Percentiles rank a stretch among this genome's conserved stretches.
phyloP scores from a whole-genome alignment of 2,888 invertebrate species.

The Arge pagana region DNA sequence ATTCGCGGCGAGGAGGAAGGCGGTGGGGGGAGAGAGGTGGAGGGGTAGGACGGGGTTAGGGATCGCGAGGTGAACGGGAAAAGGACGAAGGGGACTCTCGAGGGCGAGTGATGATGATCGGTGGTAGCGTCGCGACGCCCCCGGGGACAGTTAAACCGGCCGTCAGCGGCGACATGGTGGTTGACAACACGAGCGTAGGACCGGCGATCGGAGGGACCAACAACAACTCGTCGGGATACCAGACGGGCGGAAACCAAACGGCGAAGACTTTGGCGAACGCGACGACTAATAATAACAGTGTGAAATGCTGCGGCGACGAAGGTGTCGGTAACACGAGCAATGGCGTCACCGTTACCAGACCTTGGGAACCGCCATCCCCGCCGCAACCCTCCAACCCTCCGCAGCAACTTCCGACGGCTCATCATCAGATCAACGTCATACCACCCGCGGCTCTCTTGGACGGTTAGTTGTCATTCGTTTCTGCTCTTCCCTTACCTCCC shows the following conservation, averaged over 20 bases:
- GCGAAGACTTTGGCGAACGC: not conserved
- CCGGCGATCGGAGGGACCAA: slow-evolving; percentile 30
- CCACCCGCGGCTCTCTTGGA: slow-evolving; percentile 47
- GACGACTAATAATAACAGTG: slow-evolving; percentile 6
- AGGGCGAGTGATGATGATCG: slow-evolving; percentile 54
- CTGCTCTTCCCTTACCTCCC: slow-evolving; percentile 7
- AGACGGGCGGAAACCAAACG: not conserved
- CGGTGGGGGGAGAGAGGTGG: slow-evolving; percentile 9
- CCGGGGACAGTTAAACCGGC: slow-evolving; percentile 51
- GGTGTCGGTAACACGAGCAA: slow-evolving; percentile 5
- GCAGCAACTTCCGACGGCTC: slow-evolving; percentile 35
- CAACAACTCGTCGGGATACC: slow-evolving; percentile 1
- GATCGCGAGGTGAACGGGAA: slow-evolving; percentile 1
- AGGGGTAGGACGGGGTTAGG: slow-evolving; percentile 13
- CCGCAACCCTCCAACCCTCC: slow-evolving; percentile 42
- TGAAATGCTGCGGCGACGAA: slow-evolving; percentile 16
- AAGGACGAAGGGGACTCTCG: slow-evolving; percentile 23
- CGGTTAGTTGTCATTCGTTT: slow-evolving; percentile 38
- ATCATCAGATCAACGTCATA: slow-evolving; percentile 44
- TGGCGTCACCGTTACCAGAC: slow-evolving; percentile 45
- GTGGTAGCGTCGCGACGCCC: slow-evolving; percentile 52
- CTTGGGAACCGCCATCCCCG: slow-evolving; percentile 53
- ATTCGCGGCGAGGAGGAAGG: slow-evolving; percentile 18
- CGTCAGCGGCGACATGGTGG: slow-evolving; percentile 51
- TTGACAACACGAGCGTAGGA: slow-evolving; percentile 49